Conservation (phyloP, 2,888 invertebrate genomes). For the Dicranocentrus wangi region DNA sequence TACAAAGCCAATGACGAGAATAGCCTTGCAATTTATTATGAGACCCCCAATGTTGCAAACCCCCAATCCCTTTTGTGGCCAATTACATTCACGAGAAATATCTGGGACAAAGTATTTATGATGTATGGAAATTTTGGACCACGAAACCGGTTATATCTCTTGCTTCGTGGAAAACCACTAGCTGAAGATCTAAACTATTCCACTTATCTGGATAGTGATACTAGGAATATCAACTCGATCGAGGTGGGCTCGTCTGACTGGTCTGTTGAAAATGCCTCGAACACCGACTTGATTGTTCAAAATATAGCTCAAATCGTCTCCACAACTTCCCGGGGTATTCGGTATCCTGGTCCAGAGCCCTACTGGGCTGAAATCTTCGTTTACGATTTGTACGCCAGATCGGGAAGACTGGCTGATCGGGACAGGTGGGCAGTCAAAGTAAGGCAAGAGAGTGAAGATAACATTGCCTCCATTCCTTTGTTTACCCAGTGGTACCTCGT, state of each 20-base stretch:
- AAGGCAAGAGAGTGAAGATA: background rate
- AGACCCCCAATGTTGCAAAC: slow-evolving; percentile 5
- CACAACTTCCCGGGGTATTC: slow-evolving; percentile 19
- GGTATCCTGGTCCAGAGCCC: slow-evolving; percentile 24
- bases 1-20: slow-evolving; percentile 14
- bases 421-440: slow-evolving; percentile 7
- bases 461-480: slow-evolving; percentile 21
- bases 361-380: slow-evolving; percentile 41
- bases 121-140: slow-evolving; percentile 36
- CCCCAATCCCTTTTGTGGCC: slow-evolving; percentile 28
- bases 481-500: slow-evolving; percentile 43
- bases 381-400: slow-evolving; percentile 22
- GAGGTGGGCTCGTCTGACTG: slow-evolving; percentile 39
- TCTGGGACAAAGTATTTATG: slow-evolving; percentile 36
- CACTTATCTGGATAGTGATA: slow-evolving; percentile 29
- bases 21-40: slow-evolving; percentile 34
- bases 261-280: slow-evolving; percentile 27
- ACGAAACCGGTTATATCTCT: slow-evolving; percentile 17
- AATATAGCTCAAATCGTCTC: slow-evolving; percentile 28
- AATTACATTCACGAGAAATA: slow-evolving; percentile 13
- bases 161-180: slow-evolving; percentile 10
- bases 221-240: slow-evolving; percentile 22
- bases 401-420: background rate
- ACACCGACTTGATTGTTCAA: slow-evolving; percentile 11
- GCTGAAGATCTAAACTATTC: slow-evolving; percentile 11